A percentile compares a stretch with the other conserved stretches of the same genome.
These are phyloP conservation scores for Ophion obscuratus DNA, from an alignment of 2,888 invertebrate species.

Conservation along the genomic window DNA sequence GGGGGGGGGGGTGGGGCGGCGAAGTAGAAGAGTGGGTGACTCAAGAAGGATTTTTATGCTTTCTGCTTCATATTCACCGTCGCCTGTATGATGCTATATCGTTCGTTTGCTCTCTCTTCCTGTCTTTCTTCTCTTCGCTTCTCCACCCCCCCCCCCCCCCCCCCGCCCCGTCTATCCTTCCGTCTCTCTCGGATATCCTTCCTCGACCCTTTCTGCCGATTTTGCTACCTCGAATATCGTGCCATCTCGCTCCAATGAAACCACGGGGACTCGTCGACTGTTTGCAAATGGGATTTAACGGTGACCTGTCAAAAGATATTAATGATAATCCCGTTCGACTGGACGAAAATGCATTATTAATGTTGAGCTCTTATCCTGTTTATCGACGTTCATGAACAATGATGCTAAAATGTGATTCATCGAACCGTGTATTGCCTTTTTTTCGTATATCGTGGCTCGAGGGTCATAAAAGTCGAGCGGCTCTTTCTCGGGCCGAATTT, in stretches of 20 bases:
- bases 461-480: not conserved
- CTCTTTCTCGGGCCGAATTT: not conserved
- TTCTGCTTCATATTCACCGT: slow-evolving; percentile 49
- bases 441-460: not conserved
- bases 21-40: slow-evolving; percentile 61
- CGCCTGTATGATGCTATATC: slow-evolving; percentile 27
- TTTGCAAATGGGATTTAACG: slow-evolving; percentile 52
- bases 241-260: slow-evolving; percentile 26
- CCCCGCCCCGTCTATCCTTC: slow-evolving; percentile 13
- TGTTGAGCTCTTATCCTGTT: slow-evolving; percentile 20
- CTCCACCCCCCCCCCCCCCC: not conserved
- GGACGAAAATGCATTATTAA: slow-evolving; percentile 15
- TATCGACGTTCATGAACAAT: slow-evolving; percentile 29
- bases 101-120: slow-evolving; percentile 16
- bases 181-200: not conserved
- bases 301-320: slow-evolving; percentile 59
- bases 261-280: slow-evolving; percentile 16
- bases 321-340: slow-evolving; percentile 52
- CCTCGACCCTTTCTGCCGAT: slow-evolving; percentile 7
- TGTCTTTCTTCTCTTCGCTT: slow-evolving; percentile 23
- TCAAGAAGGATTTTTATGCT: slow-evolving; percentile 65
- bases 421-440: slow-evolving; percentile 15
- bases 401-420: slow-evolving; percentile 28
- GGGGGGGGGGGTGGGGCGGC: not conserved
- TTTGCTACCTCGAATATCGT: slow-evolving; percentile 21